Conservation (phyloP, 2,113 vertebrate species). For the Catharus fuscescens region DNA sequence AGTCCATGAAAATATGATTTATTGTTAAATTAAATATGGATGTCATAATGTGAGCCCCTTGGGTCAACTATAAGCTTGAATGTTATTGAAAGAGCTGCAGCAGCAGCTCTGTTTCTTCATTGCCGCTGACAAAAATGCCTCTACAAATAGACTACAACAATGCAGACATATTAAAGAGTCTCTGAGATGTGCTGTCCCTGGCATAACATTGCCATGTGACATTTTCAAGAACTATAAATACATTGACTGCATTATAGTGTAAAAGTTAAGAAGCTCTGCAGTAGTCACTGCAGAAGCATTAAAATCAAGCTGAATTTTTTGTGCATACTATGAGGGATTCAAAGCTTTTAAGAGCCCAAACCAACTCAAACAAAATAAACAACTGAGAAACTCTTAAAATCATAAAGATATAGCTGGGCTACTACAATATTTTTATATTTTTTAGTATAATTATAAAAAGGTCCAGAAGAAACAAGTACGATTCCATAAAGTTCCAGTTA, state of each 20-base stretch:
- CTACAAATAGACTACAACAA: slow-evolving; percentile 54
- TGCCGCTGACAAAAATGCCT: slow-evolving; percentile 25
- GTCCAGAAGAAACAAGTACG: neutral
- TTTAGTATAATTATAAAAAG: neutral
- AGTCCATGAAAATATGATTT: slow-evolving; percentile 62
- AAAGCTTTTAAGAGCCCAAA: neutral
- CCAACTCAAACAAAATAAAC: neutral
- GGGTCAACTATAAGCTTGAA: slow-evolving; percentile 22
- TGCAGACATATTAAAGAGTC: slow-evolving; percentile 49
- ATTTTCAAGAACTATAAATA: slow-evolving; percentile 65
- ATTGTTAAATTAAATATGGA: slow-evolving; percentile 61
- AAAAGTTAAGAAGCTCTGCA: slow-evolving; percentile 63
- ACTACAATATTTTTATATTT: neutral
- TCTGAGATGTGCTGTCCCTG: slow-evolving; percentile 40
- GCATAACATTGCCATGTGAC: slow-evolving; percentile 37
- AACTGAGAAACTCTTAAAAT: neutral
- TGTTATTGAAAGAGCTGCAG: slow-evolving; percentile 16
- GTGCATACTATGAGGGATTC: neutral
- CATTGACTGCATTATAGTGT: slow-evolving; percentile 46
- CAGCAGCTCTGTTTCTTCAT: slow-evolving; percentile 31
- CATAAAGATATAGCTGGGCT: neutral
- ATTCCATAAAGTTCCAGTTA: slow-evolving; percentile 47
- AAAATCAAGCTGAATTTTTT: slow-evolving; percentile 19
- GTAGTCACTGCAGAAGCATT: slow-evolving; percentile 41
- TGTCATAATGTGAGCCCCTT: slow-evolving; percentile 37